Evolutionary conservation across 2,888 invertebrate species (phyloP).

Genomic region (Eupsilia transversa): DNA sequence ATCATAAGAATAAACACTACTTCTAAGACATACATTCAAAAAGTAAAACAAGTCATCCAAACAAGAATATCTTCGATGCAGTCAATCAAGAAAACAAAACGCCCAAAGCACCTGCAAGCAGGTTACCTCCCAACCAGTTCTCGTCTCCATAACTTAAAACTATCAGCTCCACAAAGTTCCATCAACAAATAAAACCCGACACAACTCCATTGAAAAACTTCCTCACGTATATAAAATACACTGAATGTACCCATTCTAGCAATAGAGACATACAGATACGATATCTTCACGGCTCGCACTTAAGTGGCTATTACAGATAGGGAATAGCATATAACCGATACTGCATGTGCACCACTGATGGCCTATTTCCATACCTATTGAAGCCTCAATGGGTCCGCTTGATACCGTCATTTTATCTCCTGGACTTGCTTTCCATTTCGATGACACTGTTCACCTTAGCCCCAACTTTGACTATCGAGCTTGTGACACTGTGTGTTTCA

Average conservation of each 20-base stretch:
- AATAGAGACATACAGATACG: conserved; percentile 81
- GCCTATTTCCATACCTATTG: conserved; percentile 81
- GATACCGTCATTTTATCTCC: conserved; percentile 68
- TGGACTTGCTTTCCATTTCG: conserved; percentile 65
- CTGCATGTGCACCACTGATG: conserved; percentile 79
- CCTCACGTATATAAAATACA: conserved; percentile 64
- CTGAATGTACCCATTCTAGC: conserved; percentile 67
- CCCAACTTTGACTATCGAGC: not conserved
- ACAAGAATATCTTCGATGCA: not conserved
- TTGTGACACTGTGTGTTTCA: conserved; percentile 47
- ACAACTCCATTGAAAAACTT: conserved; percentile 64
- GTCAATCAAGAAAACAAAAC: conserved; percentile 13
- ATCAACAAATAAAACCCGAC: conserved; percentile 62
- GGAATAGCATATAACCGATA: conserved; percentile 76
- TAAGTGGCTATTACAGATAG: conserved; percentile 81
- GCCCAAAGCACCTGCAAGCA: not conserved
- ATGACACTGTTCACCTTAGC: conserved; percentile 37
- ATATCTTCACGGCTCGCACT: conserved; percentile 77
- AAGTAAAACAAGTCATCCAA: not conserved
- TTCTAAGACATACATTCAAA: not conserved
- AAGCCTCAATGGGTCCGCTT: conserved; percentile 73
- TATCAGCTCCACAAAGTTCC: conserved; percentile 44
- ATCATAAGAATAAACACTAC: not conserved
- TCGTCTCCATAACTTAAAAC: conserved; percentile 43
- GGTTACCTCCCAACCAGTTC: conserved; percentile 31